Percentiles rank a stretch among this genome's conserved stretches.
These are phyloP conservation scores for Eupeodes luniger DNA, from an alignment of 2,888 invertebrate genomes.

Conservation along the genomic window DNA sequence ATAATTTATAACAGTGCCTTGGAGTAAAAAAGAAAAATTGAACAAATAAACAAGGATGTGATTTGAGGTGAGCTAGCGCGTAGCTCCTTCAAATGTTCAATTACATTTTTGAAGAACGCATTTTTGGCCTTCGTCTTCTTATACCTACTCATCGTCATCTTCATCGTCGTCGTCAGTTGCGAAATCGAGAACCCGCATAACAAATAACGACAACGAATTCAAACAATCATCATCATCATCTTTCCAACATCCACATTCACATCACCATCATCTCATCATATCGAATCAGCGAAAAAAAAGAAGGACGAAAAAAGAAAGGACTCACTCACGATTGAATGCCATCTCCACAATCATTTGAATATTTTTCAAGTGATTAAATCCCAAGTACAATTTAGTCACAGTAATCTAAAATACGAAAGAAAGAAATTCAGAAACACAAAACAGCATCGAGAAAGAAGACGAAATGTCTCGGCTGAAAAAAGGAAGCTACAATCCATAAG, in stretches of 20 bases:
- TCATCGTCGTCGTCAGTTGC: background rate
- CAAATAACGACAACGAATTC: conserved; percentile 43
- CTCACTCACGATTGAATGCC: conserved; percentile 73
- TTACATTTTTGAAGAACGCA: conserved; percentile 59
- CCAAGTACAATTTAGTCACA: conserved; percentile 74
- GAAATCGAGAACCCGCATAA: conserved; percentile 69
- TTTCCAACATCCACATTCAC: background rate
- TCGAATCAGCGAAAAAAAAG: conserved; percentile 4
- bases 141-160: background rate
- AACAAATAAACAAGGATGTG: conserved; percentile 48
- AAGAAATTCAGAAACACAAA: background rate
- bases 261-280: background rate
- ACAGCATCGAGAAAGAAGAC: background rate
- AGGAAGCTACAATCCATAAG: conserved; percentile 37
- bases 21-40: conserved; percentile 23
- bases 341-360: conserved; percentile 73
- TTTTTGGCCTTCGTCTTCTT: conserved; percentile 17
- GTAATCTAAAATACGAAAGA: conserved; percentile 52
- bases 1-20: conserved; percentile 80
- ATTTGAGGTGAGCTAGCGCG: conserved; percentile 69
- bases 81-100: conserved; percentile 65
- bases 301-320: conserved; percentile 47
- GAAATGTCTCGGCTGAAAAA: conserved; percentile 31
- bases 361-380: conserved; percentile 76
- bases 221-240: conserved; percentile 40